Evolutionary conservation across 2,888 invertebrate species (phyloP), one percentile per base, ranked within the genome.

Genomic region (Xanthorhoe spadicearia): DNA sequence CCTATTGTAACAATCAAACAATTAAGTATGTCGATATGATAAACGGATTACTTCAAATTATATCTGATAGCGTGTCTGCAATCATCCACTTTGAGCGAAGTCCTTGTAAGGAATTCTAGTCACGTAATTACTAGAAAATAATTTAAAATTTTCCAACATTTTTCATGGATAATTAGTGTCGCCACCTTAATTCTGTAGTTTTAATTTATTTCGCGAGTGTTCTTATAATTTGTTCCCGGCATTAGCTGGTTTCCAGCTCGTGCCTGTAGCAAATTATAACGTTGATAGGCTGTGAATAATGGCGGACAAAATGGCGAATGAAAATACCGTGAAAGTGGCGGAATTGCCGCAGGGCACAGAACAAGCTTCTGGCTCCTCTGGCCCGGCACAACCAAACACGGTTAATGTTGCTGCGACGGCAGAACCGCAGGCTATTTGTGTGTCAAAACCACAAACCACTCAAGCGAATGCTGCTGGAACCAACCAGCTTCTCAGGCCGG

Each of bases 1-100:
- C 49, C 54, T 81, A 83, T 69, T 76, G 74, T 70, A 69, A 54
- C 70, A 80, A 83, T 86, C 83, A 72, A 80, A 76, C 87, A 87
- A 88, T 89, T 88, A 89, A 85, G 70, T 73, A 59, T 76, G 59
- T 69, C 76, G 83, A 87, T 85, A 84, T 80, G 88, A 90, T 89
- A 90, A 83, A 76, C 71, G 78, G 82, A 88, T 88, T 85, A 88
- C 74, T 80, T 77, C 72, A 78, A 61, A 76, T 75, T 75, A 78
- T 84, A 85, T 83, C 84, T 74, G 88, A 89, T 89, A 88, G 85
- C 70, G 72, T 46, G n/a, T 60, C 63, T 64, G 67, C 72, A 73
- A 70, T 82, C 84, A 82, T 76, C 81, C 90, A 90, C 84, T 91
- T 86, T 74, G 81, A 77, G 68, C 73, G 79, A 75, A 76, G 78